Base-by-base conservation (phyloP, 2,888 invertebrate genomes). In the Hetaerina titia region DNA sequence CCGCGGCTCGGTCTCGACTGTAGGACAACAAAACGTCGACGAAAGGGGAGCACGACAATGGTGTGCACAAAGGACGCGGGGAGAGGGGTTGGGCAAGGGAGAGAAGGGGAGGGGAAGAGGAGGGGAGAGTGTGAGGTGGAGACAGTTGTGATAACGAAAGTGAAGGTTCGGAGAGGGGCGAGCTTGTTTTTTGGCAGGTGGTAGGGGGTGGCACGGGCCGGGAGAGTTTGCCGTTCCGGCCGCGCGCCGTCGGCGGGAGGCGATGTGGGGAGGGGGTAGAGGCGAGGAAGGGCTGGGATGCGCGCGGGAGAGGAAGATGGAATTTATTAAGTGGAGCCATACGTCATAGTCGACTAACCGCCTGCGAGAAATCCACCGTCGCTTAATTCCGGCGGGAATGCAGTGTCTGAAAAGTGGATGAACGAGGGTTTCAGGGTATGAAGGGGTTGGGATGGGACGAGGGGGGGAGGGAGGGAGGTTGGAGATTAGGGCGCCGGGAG, bases 301-400 rank as follows among this genome's bases (percentile, higher is more conserved):
- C 69, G 69, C 45, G 45, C 45, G 45, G 45, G 69, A 69, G 69
- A 7, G 69, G 69, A 22, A 69, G 69, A 69, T 17, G 63, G 90
- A 69, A 45, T 92, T 92, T 92, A 92, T 92, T 69, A 92, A 92
- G 45, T 92, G 90, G 19, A 11, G 45, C 90, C 56, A 92, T 92
- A 92, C 90, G 90, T 92, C 90, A 92, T 92, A 92, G 90, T 92
- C 90, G 64, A 92, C 69, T 92, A 92, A 17, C 8, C 60, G 45
- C 45, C 92, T 17, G 17, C 64, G 90, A 90, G 64, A 64, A 90
- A 64, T 90, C 90, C 45, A 45, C 69, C 92, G 19, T 17, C 69
- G 22, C 19, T 31, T 69, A 45, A 92, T 69, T 25, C 92, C 92
- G 2, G 19, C 7, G 69, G 69, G 92, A 5, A 57, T 57, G 17